Evolutionary conservation across 2,113 vertebrate species (phyloP), one percentile per base, ranked within the genome.

Genomic region (Cebus imitator): DNA sequence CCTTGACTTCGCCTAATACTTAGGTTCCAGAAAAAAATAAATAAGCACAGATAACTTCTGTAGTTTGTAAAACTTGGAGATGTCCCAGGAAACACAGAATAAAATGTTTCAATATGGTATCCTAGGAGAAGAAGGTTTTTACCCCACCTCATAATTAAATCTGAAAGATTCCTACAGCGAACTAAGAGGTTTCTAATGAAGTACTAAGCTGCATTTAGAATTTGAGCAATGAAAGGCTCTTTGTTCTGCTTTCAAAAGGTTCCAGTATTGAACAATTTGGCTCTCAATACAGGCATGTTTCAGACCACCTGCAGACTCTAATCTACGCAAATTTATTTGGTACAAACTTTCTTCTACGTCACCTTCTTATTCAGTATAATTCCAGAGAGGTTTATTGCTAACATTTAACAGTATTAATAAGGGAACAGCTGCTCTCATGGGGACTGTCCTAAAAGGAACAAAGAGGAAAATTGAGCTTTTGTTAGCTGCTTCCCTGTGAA

Each of bases 131-230:
- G 50, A 96, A 68, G 70, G 76, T 58, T 88, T 94, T 97, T 96
- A 57, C 76, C 35, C 40, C 87, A 97, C 95, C 92, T 98, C 98
- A 98, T 97, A 96, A 98, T 98, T 98, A 98, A 99, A 98, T 98
- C 97, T 98, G 98, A 98, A 98, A 97, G 98, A 97, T 98, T 98
- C 98, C 98, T 98, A 90, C 97, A 80, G 98, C 17, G 98, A 98
- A 95, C 97, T 98, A 97, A 98, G 98, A 98, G 97, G 97, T 98
- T 98, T 98, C 98, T 99, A 99, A 98, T 98, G 98, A 99, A 98
- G 98, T 97, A 98, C 98, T 98, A 98, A 98, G 97, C 96, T 98
- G 98, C 98, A 98, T 98, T 99, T 98, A 96, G 96, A 97, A 97
- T 97, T 90, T 66, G 84, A 96, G 91, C 93, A 90, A 82, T 98